Percentiles rank a stretch among this genome's conserved stretches.
These are phyloP conservation scores for Ceyx margarethae DNA, from an alignment of 2,113 vertebrate species.

Conservation along the genomic window DNA sequence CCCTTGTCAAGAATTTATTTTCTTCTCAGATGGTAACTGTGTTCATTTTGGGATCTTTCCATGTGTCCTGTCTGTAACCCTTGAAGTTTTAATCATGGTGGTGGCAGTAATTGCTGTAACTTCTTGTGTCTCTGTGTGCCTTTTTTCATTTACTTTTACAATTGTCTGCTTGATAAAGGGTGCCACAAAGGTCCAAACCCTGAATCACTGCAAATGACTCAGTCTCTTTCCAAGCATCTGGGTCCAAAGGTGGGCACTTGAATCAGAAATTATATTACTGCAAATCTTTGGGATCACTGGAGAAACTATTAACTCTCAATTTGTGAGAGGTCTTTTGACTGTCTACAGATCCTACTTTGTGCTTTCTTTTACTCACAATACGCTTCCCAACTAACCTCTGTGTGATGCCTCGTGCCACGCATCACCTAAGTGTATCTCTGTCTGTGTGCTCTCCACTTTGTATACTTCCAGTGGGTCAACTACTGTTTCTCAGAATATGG, in stretches of 20 bases:
- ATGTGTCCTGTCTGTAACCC: neutral
- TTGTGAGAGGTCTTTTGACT: conserved; percentile 47
- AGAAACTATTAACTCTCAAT: conserved; percentile 47
- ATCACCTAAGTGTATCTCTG: neutral
- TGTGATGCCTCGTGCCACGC: neutral
- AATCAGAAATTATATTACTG: conserved; percentile 50
- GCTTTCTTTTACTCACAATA: conserved; percentile 29
- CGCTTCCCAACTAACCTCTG: neutral
- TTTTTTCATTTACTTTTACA: conserved; percentile 56
- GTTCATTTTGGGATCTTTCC: neutral
- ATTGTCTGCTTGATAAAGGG: conserved; percentile 35
- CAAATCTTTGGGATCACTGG: conserved; percentile 17
- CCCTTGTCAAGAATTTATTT: neutral
- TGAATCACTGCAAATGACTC: conserved; percentile 33
- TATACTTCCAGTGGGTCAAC: neutral
- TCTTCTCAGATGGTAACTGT: neutral
- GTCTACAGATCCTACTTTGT: neutral
- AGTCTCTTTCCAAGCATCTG: conserved; percentile 17
- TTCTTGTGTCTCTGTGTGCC: neutral
- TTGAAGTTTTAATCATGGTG: neutral
- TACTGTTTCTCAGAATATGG: neutral
- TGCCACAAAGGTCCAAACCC: conserved; percentile 30
- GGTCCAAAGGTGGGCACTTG: conserved; percentile 46
- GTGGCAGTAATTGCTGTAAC: conserved; percentile 8
- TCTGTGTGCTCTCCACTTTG: neutral